Percentiles rank a stretch among this genome's conserved stretches.
Conservation (phyloP, 37 sponge, comb jelly and placozoan genomes). For the Spongia lamella region DNA sequence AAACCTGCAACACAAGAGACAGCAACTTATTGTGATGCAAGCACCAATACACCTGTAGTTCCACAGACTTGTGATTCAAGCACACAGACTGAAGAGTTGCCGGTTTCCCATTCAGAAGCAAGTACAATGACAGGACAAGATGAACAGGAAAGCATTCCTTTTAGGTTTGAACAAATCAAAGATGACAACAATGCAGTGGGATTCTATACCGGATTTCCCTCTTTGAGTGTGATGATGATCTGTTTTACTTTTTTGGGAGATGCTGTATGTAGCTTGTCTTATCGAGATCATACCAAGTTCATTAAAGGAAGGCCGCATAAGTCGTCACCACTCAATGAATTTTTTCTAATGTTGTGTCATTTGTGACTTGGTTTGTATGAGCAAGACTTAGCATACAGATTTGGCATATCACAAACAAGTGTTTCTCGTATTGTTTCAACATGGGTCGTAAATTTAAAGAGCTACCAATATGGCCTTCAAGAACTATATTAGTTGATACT, state of each 20-base stretch:
- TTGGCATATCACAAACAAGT: background rate
- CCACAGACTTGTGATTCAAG: too few relatives aligned
- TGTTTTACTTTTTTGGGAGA: slow-evolving; percentile 9
- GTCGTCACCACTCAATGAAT: background rate
- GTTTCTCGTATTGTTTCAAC: background rate
- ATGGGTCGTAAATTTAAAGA: background rate
- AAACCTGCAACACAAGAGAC: too few relatives aligned
- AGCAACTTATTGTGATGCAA: too few relatives aligned
- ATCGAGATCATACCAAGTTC: background rate
- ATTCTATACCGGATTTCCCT: slow-evolving; percentile 6
- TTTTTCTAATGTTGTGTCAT: background rate
- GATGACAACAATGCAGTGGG: background rate
- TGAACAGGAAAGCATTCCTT: too few relatives aligned
- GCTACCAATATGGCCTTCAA: background rate
- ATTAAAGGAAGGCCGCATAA: background rate
- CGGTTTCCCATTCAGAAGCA: too few relatives aligned
- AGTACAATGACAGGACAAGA: too few relatives aligned
- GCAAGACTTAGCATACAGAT: slow-evolving; percentile 1
- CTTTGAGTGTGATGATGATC: background rate
- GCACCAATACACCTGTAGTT: too few relatives aligned
- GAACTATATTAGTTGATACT: background rate
- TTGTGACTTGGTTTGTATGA: background rate
- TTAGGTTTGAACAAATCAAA: background rate
- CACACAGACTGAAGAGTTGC: too few relatives aligned
- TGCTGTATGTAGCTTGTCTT: background rate